Evolutionary conservation across 2,797 vertebrate species (phyloP).

Genomic region (Kryptolebias ocellatus): DNA sequence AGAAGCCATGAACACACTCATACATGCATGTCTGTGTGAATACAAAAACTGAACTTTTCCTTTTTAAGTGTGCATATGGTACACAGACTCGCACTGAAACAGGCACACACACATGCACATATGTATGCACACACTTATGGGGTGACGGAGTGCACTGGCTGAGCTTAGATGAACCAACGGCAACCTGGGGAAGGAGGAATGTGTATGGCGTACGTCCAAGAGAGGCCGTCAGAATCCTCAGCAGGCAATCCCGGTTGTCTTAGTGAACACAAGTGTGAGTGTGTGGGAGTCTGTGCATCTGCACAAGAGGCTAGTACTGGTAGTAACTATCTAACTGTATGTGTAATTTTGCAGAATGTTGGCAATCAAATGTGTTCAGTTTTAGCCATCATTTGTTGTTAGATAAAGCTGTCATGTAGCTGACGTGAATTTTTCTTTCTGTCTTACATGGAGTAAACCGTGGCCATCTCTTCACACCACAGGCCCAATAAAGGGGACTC

Average conservation of each 20-base stretch:
- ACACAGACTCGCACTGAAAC: slow-evolving; percentile 53
- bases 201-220: slow-evolving; percentile 79
- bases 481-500: background rate
- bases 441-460: slow-evolving; percentile 2
- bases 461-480: too few relatives aligned
- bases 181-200: slow-evolving; percentile 85
- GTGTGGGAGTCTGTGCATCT: slow-evolving; percentile 67
- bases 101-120: slow-evolving; percentile 40
- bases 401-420: background rate
- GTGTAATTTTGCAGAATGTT: slow-evolving; percentile 59
- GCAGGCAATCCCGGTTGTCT: slow-evolving; percentile 82
- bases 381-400: slow-evolving; percentile 11
- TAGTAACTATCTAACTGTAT: slow-evolving; percentile 49
- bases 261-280: slow-evolving; percentile 76
- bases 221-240: slow-evolving; percentile 81
- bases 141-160: slow-evolving; percentile 85
- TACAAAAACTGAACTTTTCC: slow-evolving; percentile 57
- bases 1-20: slow-evolving; percentile 45
- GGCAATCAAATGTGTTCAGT: slow-evolving; percentile 12
- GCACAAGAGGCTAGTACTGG: slow-evolving; percentile 52
- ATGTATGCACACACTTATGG: slow-evolving; percentile 67
- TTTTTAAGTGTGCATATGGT: slow-evolving; percentile 41
- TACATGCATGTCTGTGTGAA: slow-evolving; percentile 17
- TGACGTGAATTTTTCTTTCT: background rate
- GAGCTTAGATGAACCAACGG: slow-evolving; percentile 85